These are phyloP conservation scores for Cherax destructor DNA, from an alignment of 1,140 invertebrate species.

Conservation along the genomic window DNA sequence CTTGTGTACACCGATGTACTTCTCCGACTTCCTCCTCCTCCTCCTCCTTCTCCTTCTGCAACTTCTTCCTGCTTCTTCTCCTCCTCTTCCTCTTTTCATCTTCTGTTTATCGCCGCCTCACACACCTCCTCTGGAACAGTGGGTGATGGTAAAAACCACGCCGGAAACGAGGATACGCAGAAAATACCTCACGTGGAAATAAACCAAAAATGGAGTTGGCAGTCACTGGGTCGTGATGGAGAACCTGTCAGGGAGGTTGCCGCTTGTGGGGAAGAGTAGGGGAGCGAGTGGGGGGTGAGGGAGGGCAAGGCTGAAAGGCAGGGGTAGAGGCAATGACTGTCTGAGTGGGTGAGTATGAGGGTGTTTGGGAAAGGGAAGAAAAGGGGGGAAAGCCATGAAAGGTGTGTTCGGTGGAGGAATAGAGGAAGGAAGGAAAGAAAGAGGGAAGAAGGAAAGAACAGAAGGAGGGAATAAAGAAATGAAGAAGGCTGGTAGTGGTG, in stretches of 20 bases:
- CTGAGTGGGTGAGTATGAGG: too few relatives aligned
- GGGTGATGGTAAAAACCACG: conserved; percentile 1
- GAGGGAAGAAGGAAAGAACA: background rate
- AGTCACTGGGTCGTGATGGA: conserved; percentile 65
- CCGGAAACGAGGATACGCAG: conserved; percentile 34
- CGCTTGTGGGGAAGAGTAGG: conserved; percentile 12
- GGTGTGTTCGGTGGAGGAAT: background rate
- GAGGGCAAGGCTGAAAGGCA: background rate
- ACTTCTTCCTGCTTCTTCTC: background rate
- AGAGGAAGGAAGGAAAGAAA: background rate
- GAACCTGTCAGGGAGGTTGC: conserved; percentile 56
- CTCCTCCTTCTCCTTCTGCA: too few relatives aligned
- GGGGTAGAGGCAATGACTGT: background rate
- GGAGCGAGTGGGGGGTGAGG: background rate
- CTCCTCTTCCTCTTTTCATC: background rate
- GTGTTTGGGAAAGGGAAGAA: background rate
- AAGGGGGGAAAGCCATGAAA: background rate
- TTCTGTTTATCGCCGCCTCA: background rate
- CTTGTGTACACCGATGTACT: too few relatives aligned
- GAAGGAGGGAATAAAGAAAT: background rate
- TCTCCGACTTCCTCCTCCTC: too few relatives aligned
- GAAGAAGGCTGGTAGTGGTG: background rate
- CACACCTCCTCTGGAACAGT: background rate
- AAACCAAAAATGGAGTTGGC: conserved; percentile 68
- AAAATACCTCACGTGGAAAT: conserved; percentile 66